Conservation (phyloP, 2,797 vertebrate genomes). For the Pagetopsis macropterus region DNA sequence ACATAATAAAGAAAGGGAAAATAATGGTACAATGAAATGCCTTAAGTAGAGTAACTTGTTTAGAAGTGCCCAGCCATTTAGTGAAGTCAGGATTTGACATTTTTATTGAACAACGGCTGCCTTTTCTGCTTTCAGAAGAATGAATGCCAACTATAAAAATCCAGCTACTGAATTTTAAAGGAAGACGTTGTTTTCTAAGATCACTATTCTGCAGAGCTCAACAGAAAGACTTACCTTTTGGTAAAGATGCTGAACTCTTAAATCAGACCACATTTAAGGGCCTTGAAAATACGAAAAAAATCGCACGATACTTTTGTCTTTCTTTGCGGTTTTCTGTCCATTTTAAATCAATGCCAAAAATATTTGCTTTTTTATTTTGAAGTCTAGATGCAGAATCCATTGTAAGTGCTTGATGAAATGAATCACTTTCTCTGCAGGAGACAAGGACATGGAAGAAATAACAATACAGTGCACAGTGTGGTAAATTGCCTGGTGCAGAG, state of each 20-base stretch:
- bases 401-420: background rate
- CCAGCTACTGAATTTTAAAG: background rate
- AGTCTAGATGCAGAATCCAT: background rate
- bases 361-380: background rate
- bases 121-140: no score
- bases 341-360: constrained; percentile 5
- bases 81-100: no score
- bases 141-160: background rate
- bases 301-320: background rate
- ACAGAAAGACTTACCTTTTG: background rate
- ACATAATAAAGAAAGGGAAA: no score
- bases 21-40: no score
- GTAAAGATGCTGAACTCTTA: background rate
- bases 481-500: constrained; percentile 4
- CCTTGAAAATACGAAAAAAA: background rate
- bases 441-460: background rate
- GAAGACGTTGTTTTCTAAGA: background rate
- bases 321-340: background rate
- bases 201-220: background rate
- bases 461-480: background rate
- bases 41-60: no score
- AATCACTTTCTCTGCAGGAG: constrained; percentile 6
- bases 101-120: no score
- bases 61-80: no score
- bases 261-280: background rate